Evolutionary conservation across 2,113 vertebrate species (phyloP).

Genomic region (Tiliqua scincoides): DNA sequence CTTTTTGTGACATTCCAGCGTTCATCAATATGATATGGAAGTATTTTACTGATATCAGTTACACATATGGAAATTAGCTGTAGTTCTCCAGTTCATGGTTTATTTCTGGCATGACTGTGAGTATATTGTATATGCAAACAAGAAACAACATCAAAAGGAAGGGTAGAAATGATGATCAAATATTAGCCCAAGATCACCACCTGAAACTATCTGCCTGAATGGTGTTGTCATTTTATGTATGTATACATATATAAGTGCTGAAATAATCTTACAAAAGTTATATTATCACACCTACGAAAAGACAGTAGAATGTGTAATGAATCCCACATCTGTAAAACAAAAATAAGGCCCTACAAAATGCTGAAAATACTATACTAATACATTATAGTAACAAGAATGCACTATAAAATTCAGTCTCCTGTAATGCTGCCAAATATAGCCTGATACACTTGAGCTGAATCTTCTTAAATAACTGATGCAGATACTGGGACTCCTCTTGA

Average conservation of each 20-base stretch:
- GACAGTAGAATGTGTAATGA: neutral
- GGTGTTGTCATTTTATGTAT: neutral
- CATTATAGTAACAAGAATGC: neutral
- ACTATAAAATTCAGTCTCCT: neutral
- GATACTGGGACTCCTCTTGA: neutral
- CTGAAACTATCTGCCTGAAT: neutral
- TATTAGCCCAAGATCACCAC: neutral
- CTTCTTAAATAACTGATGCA: neutral
- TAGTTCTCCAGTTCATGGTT: neutral
- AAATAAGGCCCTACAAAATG: neutral
- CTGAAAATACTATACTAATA: neutral
- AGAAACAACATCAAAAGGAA: neutral
- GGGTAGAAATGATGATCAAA: neutral
- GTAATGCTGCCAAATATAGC: neutral
- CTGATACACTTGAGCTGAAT: neutral
- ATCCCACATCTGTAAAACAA: neutral
- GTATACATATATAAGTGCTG: neutral
- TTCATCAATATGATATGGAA: neutral
- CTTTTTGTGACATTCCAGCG: neutral
- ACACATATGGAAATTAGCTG: neutral
- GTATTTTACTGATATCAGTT: neutral
- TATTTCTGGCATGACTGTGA: neutral
- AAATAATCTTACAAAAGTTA: neutral
- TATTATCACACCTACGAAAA: neutral
- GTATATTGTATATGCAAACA: neutral